These are phyloP conservation scores for Haemorhous mexicanus DNA, from an alignment of 2,113 vertebrate genomes.

Conservation along the genomic window DNA sequence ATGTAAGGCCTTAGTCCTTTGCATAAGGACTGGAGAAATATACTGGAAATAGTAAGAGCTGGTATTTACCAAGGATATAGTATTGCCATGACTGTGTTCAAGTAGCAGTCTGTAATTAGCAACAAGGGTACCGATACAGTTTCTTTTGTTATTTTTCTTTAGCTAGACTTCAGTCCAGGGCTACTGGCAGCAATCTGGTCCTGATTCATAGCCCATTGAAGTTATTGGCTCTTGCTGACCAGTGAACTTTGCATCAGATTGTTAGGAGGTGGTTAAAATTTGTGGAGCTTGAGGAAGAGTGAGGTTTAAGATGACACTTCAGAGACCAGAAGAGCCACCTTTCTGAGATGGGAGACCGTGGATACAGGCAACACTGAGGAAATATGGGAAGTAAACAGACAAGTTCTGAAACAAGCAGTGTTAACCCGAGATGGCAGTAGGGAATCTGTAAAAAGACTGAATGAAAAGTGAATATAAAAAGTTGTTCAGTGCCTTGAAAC, in stretches of 20 bases:
- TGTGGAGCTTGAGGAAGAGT: not conserved
- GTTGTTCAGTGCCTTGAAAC: constrained; percentile 11
- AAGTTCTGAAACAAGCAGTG: not conserved
- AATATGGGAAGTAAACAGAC: not conserved
- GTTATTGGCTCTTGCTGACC: not conserved
- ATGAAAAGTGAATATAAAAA: not conserved
- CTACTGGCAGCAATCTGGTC: not conserved
- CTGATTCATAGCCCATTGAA: not conserved
- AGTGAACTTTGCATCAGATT: not conserved
- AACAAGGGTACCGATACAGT: not conserved
- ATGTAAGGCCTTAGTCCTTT: not conserved
- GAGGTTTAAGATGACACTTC: not conserved
- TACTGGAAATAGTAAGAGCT: not conserved
- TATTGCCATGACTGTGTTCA: not conserved
- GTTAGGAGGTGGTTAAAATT: not conserved
- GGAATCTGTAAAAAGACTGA: not conserved
- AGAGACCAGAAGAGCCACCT: not conserved
- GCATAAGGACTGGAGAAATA: not conserved
- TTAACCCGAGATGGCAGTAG: not conserved
- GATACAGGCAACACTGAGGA: not conserved
- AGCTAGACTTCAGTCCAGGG: not conserved
- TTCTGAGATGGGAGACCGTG: not conserved
- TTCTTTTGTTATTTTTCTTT: not conserved
- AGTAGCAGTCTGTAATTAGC: not conserved
- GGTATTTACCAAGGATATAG: not conserved